Base-by-base conservation (phyloP, 2,113 vertebrate genomes). In the Cyprinus carpio region DNA sequence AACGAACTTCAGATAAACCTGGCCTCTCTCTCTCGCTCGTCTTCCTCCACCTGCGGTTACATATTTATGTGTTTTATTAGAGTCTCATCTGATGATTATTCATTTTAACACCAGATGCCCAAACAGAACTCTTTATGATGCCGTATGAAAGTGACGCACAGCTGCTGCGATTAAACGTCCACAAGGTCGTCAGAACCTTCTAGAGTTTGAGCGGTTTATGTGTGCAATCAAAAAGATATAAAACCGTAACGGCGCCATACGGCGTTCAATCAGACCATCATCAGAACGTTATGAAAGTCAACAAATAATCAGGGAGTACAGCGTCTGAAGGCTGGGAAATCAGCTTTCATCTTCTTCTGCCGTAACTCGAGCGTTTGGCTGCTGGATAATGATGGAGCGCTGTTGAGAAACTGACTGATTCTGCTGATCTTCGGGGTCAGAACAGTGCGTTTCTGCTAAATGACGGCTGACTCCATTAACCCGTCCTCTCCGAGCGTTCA, bases 1-100 rank as follows among this genome's bases (percentile, higher is more conserved):
- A 83, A 90, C 75, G 87, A 92, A 93, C 93, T 94, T 93, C 93
- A 71, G 67, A 71, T 71, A 40, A 40, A 71, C 4, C 67, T 34
- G 0, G 0, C 65, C 29, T 69, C 8, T 29, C 29, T 69, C 29
- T 34, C 20, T n/a, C 31, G 18, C 29, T 10, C 16, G 7, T 0
- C 65, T 20, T 65, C 31, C 10, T 25, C 6, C 74, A 75, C 74
- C 43, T 75, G 74, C 18, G 27, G 31, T 23, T 71, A 71, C 75
- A 77, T 31, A 77, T 76, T 76, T 76, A 51, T 31, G 49, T 51
- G 46, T 76, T 76, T 77, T 58, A 77, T 56, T 34, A 29, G 49
- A 56, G 11, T 56, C 46, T 77, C 49, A 23, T 34, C 27, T 56
- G 27, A 37, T 58, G 31, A 77, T 77, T 34, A 77, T 77, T 58